phyloP scores from a whole-genome alignment of 2,888 invertebrate species.

The Malthinus flaveolus region DNA sequence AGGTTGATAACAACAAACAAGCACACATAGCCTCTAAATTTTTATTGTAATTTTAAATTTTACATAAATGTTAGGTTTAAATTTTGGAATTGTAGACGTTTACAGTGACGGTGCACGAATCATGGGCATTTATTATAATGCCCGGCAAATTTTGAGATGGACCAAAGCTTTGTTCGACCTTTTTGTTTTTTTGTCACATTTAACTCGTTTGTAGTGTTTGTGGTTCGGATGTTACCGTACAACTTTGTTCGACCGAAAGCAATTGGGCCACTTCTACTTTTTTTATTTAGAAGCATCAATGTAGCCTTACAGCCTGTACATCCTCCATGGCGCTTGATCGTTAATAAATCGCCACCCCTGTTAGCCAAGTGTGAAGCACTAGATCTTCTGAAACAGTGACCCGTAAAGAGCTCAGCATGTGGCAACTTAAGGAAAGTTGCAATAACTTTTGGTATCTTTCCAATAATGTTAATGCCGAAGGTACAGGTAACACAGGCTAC shows the following conservation, averaged over 20 bases:
- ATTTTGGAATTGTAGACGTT: no score
- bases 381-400: no score
- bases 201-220: no score
- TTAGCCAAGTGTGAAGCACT: constrained; percentile 31
- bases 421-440: constrained; percentile 25
- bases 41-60: no score
- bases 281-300: constrained; percentile 23
- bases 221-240: neutral
- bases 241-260: neutral
- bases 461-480: constrained; percentile 34
- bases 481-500: constrained; percentile 18
- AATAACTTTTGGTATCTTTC: constrained; percentile 28
- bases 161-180: neutral
- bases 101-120: no score
- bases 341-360: constrained; percentile 28
- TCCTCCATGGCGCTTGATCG: constrained; percentile 33
- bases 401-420: constrained; percentile 30
- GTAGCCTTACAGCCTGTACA: constrained; percentile 32
- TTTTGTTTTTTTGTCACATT: neutral
- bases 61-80: no score
- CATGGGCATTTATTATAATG: neutral
- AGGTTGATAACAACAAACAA: no score
- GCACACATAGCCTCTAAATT: no score
- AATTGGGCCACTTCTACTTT: neutral
- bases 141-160: neutral